Base-by-base conservation (phyloP, 2,113 vertebrate genomes). In the Coryphaenoides rupestris region DNA sequence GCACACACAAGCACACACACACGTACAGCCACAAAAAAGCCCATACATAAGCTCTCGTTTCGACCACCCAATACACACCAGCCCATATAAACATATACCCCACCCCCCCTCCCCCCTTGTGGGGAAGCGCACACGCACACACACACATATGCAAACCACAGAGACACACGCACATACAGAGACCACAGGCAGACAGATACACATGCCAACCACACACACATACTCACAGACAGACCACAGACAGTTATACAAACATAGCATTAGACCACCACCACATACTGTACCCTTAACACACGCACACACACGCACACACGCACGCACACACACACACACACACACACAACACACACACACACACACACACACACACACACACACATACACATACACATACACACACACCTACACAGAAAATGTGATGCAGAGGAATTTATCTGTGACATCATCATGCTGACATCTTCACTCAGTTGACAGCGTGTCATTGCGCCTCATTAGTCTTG, bases 391-490 rank as follows among this genome's bases (percentile, higher is more conserved):
- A 33, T 10, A 5, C 28, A 33, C 6, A 33, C 28, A 33, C 28
- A 33, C 28, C 6, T 10, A 33, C 28, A 33, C 6, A 33, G 28
- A 33, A 10, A 33, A 33, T 33, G 5, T 33, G 28, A 33, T 33
- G 3, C 28, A 33, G 5, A 3, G 7, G 28, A 33, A 33, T 33
- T n/a, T 33, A 4, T 33, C 28, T 33, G 28, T 33, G 28, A 33
- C 28, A 33, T 49, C 28, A 3, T 28, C 12, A 49, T n/a, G 65
- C 76, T 91, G 88, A 92, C 88, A 88, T 92, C 89, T 91, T 88
- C 77, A 80, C 77, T 79, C 76, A 64, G 83, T 89, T 91, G 90
- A 92, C 89, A 90, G 86, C 88, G 89, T 83, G 90, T 92, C 89
- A 90, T 91, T 85, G 81, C 89, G 83, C 78, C 78, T 81, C 73